Percentiles rank a stretch among this genome's conserved stretches.
Evolutionary conservation across 1,140 invertebrate genomes (phyloP).

Genomic region (Drosophila littoralis): DNA sequence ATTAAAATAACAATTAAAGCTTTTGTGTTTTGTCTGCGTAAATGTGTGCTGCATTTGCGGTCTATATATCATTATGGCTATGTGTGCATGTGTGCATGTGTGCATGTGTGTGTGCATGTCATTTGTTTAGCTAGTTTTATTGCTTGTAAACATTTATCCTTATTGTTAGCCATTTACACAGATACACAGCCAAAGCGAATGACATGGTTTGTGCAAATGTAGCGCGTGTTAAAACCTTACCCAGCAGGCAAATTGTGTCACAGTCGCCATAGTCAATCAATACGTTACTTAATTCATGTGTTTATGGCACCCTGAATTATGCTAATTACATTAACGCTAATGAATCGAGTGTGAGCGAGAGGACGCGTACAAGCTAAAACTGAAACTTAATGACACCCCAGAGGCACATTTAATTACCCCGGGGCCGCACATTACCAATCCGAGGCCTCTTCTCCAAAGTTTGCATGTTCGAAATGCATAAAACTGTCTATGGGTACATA

Average conservation of each 20-base stretch:
- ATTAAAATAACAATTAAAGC: slow-evolving; percentile 83
- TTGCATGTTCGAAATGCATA: slow-evolving; percentile 75
- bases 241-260: slow-evolving; percentile 30
- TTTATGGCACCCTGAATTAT: slow-evolving; percentile 45
- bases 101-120: slow-evolving; percentile 21
- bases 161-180: slow-evolving; percentile 67
- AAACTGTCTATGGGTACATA: slow-evolving; percentile 42
- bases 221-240: slow-evolving; percentile 15
- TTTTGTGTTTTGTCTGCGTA: slow-evolving; percentile 53
- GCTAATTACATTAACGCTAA: slow-evolving; percentile 39
- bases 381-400: slow-evolving; percentile 45
- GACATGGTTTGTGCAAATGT: slow-evolving; percentile 43
- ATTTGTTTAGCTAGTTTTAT: slow-evolving; percentile 73
- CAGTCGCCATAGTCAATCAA: slow-evolving; percentile 45
- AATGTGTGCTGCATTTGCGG: slow-evolving; percentile 76
- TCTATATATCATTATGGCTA: slow-evolving; percentile 66
- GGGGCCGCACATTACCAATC: slow-evolving; percentile 3
- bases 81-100: slow-evolving; percentile 1
- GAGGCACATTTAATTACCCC: slow-evolving; percentile 63
- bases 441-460: slow-evolving; percentile 39
- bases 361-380: background rate
- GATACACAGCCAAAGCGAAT: slow-evolving; percentile 20
- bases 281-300: slow-evolving; percentile 46
- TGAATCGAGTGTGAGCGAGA: background rate
- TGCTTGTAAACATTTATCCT: slow-evolving; percentile 79